phyloP scores from a whole-genome alignment of 2,113 vertebrate species.

The Phycodurus eques region DNA sequence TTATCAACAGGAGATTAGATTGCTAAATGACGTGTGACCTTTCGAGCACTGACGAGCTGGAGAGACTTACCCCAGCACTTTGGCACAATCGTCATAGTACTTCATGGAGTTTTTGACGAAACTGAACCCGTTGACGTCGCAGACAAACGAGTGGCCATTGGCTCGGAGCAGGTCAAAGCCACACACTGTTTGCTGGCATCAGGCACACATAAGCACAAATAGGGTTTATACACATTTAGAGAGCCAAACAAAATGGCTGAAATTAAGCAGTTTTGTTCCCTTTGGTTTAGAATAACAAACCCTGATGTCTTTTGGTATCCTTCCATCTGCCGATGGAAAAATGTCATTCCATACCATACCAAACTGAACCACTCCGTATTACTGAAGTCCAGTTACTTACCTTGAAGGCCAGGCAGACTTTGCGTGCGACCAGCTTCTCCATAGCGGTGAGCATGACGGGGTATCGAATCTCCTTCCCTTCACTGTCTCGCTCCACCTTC shows the following conservation, averaged over 20 bases:
- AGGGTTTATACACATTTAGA: background rate
- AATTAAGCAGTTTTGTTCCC: background rate
- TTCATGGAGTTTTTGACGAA: constrained; percentile 99
- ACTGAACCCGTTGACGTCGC: constrained; percentile 96
- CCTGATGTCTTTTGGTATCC: no score
- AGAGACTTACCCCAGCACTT: constrained; percentile 87
- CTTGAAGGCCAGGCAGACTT: constrained; percentile 97
- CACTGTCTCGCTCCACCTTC: constrained; percentile 94
- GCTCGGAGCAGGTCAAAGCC: constrained; percentile 94
- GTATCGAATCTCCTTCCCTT: constrained; percentile 96
- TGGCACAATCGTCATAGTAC: constrained; percentile 97
- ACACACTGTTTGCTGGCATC: constrained; percentile 89
- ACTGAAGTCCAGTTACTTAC: constrained; percentile 55
- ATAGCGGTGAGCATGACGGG: constrained; percentile 97
- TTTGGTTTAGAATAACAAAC: no score
- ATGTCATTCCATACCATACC: no score
- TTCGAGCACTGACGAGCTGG: background rate
- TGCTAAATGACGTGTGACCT: background rate
- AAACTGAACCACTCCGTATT: no score
- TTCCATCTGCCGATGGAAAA: no score
- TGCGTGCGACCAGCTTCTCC: constrained; percentile 96
- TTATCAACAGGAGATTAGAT: background rate
- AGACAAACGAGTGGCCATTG: constrained; percentile 94
- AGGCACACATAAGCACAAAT: background rate
- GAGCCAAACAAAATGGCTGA: no score